Base-by-base conservation (phyloP, 2,113 vertebrate species). In the Ranitomeya imitator region DNA sequence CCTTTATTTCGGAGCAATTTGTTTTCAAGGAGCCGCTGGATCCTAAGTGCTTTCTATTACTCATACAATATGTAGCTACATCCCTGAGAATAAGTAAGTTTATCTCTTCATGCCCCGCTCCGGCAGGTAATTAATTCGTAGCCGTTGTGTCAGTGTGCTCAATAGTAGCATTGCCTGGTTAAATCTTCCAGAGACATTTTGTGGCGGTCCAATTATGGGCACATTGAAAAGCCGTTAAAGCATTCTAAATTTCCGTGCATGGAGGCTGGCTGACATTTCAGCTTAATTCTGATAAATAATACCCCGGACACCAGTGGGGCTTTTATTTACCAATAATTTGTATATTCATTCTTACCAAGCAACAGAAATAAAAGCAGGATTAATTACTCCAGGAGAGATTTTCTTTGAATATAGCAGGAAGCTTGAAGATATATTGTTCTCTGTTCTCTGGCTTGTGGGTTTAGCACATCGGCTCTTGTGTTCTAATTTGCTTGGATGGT, bases 201-300 rank as follows among this genome's bases (percentile, higher is more conserved):
- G 55, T 69, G 26, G 4, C 7, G 55, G 54, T 74, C 69, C 83
- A 76, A 65, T 79, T 79, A 65, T 63, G 61, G 74, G 21, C 74
- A 67, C 60, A 65, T 79, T 54, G 74, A 61, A 79, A 86, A 86
- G 76, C 59, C 23, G 31, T 67, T 67, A 26, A 63, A 79, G 18
- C 63, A 18, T 14, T 61, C 60, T 37, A 79, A 79, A 67, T 86
- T 65, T 79, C 31, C n/a, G 51, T 51, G 31, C n/a, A 67, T 23
- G n/a, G 45, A 11, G n/a, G 57, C 74, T 52, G 63, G 31, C 16
- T 79, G 85, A 65, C 85, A 86, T 86, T 79, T 78, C 13, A 23
- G 31, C 61, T 61, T 86, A 77, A 86, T 86, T 55, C 60, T 52
- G 85, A 87, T 71, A 71, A 80, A 80, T 87, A 80, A 79, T 71